Percentiles rank a stretch among this genome's conserved stretches.
phyloP scores from a whole-genome alignment of 2,113 vertebrate species.

The Dicerorhinus sumatrensis region DNA sequence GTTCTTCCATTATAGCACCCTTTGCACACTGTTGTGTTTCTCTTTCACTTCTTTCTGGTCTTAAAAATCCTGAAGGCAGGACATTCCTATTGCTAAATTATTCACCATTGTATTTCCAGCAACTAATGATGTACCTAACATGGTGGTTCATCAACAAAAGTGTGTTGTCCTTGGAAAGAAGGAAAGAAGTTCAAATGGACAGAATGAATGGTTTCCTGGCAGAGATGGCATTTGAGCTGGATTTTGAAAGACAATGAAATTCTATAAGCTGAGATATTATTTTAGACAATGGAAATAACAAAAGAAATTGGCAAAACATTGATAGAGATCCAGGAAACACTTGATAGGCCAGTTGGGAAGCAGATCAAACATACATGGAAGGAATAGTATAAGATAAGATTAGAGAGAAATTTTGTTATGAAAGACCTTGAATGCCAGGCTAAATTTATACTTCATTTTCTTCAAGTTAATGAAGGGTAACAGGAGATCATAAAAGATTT shows the following conservation, averaged over 20 bases:
- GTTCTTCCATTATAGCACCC: not conserved
- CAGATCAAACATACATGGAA: not conserved
- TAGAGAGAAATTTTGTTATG: not conserved
- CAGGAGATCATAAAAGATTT: not conserved
- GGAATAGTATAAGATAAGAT: not conserved
- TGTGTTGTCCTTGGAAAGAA: not conserved
- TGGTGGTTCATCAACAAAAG: not conserved
- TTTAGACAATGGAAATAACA: not conserved
- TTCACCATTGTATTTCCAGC: not conserved
- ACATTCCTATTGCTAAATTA: not conserved
- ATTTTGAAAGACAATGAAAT: not conserved
- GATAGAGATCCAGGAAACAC: not conserved
- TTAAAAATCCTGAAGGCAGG: not conserved
- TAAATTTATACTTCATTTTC: slow-evolving; percentile 30
- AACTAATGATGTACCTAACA: not conserved
- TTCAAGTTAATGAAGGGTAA: slow-evolving; percentile 56
- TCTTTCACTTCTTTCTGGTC: not conserved
- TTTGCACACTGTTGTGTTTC: not conserved
- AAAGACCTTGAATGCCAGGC: not conserved
- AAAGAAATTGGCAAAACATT: slow-evolving; percentile 13
- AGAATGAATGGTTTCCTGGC: not conserved
- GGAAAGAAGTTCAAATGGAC: not conserved
- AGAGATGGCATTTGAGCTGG: not conserved
- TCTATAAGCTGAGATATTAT: not conserved
- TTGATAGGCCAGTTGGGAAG: not conserved